These are phyloP conservation scores for Anarhynchus alexandrinus DNA, from an alignment of 2,113 vertebrate genomes.

Conservation along the genomic window DNA sequence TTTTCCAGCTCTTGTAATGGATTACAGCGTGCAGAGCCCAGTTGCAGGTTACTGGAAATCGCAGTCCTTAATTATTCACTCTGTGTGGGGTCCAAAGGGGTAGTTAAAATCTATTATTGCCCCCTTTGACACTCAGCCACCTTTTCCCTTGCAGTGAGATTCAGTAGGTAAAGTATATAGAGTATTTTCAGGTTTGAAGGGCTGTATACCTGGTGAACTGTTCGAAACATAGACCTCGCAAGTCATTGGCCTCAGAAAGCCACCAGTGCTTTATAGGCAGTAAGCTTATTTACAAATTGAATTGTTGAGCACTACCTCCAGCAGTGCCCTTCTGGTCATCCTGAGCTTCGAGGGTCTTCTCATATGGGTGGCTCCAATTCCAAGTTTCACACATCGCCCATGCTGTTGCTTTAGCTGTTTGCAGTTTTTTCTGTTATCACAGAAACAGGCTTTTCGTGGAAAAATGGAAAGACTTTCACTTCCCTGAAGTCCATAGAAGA, in stretches of 20 bases:
- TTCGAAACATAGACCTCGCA: neutral
- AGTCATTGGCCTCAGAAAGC: neutral
- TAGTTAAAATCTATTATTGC: neutral
- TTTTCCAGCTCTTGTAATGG: neutral
- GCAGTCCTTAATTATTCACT: neutral
- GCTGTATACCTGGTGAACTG: neutral
- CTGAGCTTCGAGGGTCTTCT: neutral
- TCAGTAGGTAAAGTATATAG: neutral
- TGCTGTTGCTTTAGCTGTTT: neutral
- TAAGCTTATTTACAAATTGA: neutral
- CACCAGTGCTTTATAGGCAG: neutral
- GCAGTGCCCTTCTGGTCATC: neutral
- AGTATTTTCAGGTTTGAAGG: neutral
- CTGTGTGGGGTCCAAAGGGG: neutral
- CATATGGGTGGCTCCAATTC: neutral
- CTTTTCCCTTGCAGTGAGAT: neutral
- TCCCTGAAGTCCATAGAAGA: neutral
- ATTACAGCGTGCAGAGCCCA: neutral
- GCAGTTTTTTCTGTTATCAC: neutral
- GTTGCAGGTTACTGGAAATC: neutral
- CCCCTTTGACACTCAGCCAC: neutral
- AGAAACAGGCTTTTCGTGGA: neutral
- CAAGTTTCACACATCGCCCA: neutral
- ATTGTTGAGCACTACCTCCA: neutral
- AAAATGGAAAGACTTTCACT: neutral